Evolutionary conservation across 2,113 vertebrate species (phyloP).

Genomic region (Catharus minimus): DNA sequence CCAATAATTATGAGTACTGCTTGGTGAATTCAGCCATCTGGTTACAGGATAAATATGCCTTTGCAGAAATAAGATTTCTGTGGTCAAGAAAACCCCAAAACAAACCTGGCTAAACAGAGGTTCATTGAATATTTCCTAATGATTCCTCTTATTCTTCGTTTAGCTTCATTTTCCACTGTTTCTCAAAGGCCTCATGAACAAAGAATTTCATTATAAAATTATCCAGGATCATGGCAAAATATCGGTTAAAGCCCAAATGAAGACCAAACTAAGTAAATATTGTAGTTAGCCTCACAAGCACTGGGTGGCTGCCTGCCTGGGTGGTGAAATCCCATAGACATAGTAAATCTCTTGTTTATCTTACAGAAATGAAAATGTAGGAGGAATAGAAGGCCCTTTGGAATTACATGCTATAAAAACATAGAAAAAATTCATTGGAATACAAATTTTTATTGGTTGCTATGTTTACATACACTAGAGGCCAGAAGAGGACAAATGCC

Average conservation of each 20-base stretch:
- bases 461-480: neutral
- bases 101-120: neutral
- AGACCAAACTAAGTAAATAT: slow-evolving; percentile 73
- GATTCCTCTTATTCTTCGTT: neutral
- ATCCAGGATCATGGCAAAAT: slow-evolving; percentile 66
- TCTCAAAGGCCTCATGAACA: slow-evolving; percentile 73
- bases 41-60: neutral
- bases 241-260: slow-evolving; percentile 77
- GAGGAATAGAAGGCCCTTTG: slow-evolving; percentile 29
- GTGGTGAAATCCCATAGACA: slow-evolving; percentile 55
- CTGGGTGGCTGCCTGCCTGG: slow-evolving; percentile 39
- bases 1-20: neutral
- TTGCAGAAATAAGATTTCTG: neutral
- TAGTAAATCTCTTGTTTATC: slow-evolving; percentile 76
- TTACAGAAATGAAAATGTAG: slow-evolving; percentile 45
- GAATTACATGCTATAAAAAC: slow-evolving; percentile 46
- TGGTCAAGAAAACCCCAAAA: neutral
- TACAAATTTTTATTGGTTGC: neutral
- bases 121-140: neutral
- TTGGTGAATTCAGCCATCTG: neutral
- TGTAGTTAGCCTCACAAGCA: slow-evolving; percentile 40
- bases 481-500: neutral
- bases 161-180: neutral
- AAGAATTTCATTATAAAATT: slow-evolving; percentile 73
- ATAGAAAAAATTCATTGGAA: neutral